Conservation (phyloP, 2,113 vertebrate species). For the Peromyscus maniculatus region DNA sequence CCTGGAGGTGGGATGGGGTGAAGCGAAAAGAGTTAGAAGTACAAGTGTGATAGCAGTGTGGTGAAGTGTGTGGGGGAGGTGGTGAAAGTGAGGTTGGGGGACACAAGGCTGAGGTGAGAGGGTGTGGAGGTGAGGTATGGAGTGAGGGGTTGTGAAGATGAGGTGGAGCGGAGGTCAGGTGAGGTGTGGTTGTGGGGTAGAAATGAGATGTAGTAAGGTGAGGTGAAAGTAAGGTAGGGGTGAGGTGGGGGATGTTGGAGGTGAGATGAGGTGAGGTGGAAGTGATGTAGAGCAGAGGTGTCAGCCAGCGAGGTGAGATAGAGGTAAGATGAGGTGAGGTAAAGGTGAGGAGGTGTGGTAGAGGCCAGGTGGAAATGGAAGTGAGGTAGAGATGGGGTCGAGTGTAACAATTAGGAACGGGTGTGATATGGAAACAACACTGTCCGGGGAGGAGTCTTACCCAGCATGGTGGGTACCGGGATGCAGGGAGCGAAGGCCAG, state of each 20-base stretch:
- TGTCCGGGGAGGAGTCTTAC: background rate
- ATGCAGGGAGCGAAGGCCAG: background rate
- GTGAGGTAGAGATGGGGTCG: background rate
- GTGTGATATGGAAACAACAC: background rate
- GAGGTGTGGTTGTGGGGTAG: background rate
- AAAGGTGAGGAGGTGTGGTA: background rate
- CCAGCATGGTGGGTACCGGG: background rate
- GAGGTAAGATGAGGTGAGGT: too few species aligned
- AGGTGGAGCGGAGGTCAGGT: too few species aligned
- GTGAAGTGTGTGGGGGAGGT: too few species aligned
- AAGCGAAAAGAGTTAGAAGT: background rate
- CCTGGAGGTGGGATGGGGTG: background rate
- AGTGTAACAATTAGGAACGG: too few species aligned
- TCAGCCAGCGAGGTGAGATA: background rate
- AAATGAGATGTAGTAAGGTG: background rate
- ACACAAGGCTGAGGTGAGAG: too few species aligned
- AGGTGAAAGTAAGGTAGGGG: background rate
- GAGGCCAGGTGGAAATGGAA: background rate
- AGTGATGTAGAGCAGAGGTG: background rate
- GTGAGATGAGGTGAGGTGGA: background rate
- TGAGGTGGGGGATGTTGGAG: background rate
- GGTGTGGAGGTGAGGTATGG: background rate
- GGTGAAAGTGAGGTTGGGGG: too few species aligned
- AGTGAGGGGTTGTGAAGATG: background rate
- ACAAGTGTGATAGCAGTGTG: background rate